A percentile compares a stretch with the other conserved stretches of the same genome.
Evolutionary conservation across 2,888 invertebrate species (phyloP).

Genomic region (Lysandra coridon): DNA sequence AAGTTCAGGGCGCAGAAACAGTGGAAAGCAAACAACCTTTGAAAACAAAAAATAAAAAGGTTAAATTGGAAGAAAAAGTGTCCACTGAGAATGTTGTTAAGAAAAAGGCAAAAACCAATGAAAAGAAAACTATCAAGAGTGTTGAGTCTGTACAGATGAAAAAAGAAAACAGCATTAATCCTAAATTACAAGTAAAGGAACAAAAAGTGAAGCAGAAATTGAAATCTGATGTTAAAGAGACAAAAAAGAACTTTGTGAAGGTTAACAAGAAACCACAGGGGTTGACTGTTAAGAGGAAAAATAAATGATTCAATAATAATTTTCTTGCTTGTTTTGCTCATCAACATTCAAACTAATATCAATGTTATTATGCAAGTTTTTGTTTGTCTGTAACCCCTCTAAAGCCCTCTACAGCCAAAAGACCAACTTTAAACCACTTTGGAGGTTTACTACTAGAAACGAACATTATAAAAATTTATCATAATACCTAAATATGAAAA

Average conservation of each 20-base stretch:
- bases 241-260: slow-evolving; percentile 51
- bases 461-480: no score
- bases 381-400: no score
- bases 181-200: slow-evolving; percentile 33
- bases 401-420: no score
- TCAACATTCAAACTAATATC: neutral
- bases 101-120: slow-evolving; percentile 36
- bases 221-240: slow-evolving; percentile 51
- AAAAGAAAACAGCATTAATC: slow-evolving; percentile 36
- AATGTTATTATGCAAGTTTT: no score
- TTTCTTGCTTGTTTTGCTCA: neutral
- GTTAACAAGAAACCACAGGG: slow-evolving; percentile 43
- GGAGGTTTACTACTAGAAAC: no score
- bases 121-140: slow-evolving; percentile 1
- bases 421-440: no score
- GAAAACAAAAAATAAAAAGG: slow-evolving; percentile 36
- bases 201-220: slow-evolving; percentile 46
- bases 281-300: slow-evolving; percentile 36
- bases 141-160: slow-evolving; percentile 2
- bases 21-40: slow-evolving; percentile 32
- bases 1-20: slow-evolving; percentile 40
- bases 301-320: slow-evolving; percentile 31
- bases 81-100: slow-evolving; percentile 37
- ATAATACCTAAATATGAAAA: no score
- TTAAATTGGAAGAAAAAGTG: slow-evolving; percentile 41